Conservation (phyloP, 2,888 invertebrate species). For the Xanthostigma xanthostigma region DNA sequence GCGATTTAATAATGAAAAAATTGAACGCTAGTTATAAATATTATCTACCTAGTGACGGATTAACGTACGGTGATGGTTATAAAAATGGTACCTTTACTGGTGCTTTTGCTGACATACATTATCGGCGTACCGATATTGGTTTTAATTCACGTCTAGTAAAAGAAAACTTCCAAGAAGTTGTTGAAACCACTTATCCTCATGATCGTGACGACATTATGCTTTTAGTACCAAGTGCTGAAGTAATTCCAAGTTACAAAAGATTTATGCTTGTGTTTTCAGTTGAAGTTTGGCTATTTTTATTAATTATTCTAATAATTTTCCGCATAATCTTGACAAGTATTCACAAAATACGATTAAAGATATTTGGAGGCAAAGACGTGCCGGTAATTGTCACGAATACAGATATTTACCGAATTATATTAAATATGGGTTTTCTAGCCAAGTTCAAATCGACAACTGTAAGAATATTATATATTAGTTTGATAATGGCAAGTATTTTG, state of each 20-base stretch:
- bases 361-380: too few relatives aligned
- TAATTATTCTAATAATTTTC: too few relatives aligned
- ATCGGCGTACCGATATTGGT: conserved; percentile 30
- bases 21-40: background rate
- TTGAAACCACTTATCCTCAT: conserved; percentile 37
- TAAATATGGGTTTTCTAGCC: too few relatives aligned
- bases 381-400: too few relatives aligned
- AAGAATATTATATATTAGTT: too few relatives aligned
- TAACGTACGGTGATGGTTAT: background rate
- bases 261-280: conserved; percentile 4
- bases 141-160: conserved; percentile 37
- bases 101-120: conserved; percentile 20
- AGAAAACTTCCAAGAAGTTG: conserved; percentile 31
- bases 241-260: conserved; percentile 4
- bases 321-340: too few relatives aligned
- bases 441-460: too few relatives aligned
- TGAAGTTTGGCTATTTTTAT: conserved; percentile 5
- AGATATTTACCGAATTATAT: too few relatives aligned
- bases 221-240: conserved; percentile 4
- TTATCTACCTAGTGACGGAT: background rate
- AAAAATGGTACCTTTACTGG: background rate
- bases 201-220: conserved; percentile 11
- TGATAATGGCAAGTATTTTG: background rate
- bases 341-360: too few relatives aligned
- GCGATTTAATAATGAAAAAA: background rate